Percentiles rank a stretch among this genome's conserved stretches.
phyloP scores from a whole-genome alignment of 2,888 invertebrate species.

The Conus canariensis region DNA sequence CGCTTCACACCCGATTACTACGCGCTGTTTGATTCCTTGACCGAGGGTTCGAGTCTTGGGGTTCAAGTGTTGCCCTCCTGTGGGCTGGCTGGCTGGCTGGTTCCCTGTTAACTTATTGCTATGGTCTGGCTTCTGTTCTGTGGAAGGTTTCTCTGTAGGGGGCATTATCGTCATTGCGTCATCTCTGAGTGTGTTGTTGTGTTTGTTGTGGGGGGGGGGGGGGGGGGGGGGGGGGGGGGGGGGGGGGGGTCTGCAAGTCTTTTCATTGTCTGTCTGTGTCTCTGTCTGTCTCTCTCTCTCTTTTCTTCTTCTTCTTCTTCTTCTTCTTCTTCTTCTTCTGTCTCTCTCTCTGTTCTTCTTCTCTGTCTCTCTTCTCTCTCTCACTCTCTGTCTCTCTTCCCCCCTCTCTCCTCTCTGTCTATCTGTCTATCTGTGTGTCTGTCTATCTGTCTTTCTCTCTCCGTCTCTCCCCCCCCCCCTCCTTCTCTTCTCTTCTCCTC shows the following conservation, averaged over 20 bases:
- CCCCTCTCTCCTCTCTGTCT: neutral
- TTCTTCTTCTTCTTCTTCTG: neutral
- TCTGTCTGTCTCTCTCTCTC: neutral
- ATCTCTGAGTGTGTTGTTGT: no score
- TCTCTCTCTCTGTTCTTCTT: neutral
- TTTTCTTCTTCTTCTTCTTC: neutral
- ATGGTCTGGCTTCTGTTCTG: no score
- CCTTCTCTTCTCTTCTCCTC: neutral
- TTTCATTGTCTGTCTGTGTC: no score
- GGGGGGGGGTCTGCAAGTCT: no score
- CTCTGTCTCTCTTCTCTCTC: neutral
- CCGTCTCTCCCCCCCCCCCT: no score
- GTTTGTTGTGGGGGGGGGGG: no score
- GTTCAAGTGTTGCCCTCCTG: neutral
- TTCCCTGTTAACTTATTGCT: no score
- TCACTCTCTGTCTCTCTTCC: no score
- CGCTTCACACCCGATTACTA: neutral
- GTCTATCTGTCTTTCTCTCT: constrained; percentile 23
- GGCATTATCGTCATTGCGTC: no score
- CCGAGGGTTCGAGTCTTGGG: neutral
- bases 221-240: no score
- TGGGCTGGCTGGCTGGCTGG: neutral
- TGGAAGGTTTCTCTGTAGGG: no score
- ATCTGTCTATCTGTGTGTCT: neutral
- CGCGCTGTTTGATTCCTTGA: neutral